These are phyloP conservation scores for Cecropterus lyciades DNA, from an alignment of 1,140 invertebrate genomes.

Conservation along the genomic window DNA sequence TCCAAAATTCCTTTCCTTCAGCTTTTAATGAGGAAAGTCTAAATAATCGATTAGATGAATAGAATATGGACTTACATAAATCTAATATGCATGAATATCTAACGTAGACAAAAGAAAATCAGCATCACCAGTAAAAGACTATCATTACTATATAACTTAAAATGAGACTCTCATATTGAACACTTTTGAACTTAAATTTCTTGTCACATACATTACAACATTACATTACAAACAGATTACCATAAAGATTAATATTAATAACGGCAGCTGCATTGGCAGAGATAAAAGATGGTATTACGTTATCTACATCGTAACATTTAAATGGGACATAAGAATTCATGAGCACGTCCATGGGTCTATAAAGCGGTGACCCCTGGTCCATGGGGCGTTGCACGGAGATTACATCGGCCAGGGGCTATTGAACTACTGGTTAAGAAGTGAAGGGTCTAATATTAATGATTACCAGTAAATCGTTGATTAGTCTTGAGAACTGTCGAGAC, in stretches of 20 bases:
- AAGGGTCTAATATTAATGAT: constrained; percentile 10
- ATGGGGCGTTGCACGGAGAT: constrained; percentile 15
- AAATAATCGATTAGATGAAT: too few relatives aligned
- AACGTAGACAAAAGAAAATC: too few relatives aligned
- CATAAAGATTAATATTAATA: neutral
- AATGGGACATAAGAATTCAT: constrained; percentile 24
- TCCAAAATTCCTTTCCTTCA: too few relatives aligned
- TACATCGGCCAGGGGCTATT: constrained; percentile 20
- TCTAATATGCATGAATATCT: too few relatives aligned
- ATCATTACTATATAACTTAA: too few relatives aligned
- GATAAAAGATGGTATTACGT: constrained; percentile 10
- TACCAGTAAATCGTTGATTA: constrained; percentile 1
- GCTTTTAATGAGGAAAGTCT: too few relatives aligned
- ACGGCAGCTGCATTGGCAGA: neutral
- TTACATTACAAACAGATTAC: too few relatives aligned
- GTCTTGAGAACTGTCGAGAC: neutral
- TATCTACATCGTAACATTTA: constrained; percentile 14
- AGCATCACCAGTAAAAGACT: too few relatives aligned
- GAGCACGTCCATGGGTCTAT: constrained; percentile 4
- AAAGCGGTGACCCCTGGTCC: constrained; percentile 12
- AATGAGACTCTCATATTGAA: too few relatives aligned
- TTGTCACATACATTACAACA: neutral
- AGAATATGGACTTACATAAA: too few relatives aligned
- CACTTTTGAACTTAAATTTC: too few relatives aligned
- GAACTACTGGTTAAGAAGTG: constrained; percentile 11